These are phyloP conservation scores for Leistus spinibarbis DNA, from an alignment of 2,888 invertebrate species.

Conservation along the genomic window DNA sequence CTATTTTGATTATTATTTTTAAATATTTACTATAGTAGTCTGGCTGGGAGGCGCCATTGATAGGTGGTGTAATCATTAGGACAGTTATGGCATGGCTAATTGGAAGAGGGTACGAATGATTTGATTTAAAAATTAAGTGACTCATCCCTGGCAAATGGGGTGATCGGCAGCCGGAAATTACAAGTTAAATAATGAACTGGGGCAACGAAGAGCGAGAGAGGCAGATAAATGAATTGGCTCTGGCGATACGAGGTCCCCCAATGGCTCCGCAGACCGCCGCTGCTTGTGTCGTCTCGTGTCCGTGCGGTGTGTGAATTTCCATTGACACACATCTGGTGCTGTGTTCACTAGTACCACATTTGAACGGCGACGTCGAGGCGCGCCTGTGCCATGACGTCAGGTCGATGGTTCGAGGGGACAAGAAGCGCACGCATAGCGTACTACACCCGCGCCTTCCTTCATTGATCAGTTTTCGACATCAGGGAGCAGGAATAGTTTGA, in stretches of 20 bases:
- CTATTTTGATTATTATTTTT: no score
- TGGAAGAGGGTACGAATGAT: slow-evolving; percentile 12
- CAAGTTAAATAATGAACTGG: slow-evolving; percentile 31
- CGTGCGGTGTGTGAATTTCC: neutral
- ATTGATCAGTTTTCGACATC: slow-evolving; percentile 55
- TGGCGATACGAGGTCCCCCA: neutral
- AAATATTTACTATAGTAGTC: no score
- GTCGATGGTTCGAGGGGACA: slow-evolving; percentile 42
- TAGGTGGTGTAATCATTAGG: neutral
- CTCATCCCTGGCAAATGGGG: neutral
- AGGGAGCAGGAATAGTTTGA: slow-evolving; percentile 25
- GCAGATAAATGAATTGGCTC: neutral
- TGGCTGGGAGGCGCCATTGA: no score
- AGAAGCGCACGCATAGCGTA: slow-evolving; percentile 52
- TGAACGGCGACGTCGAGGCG: slow-evolving; percentile 44
- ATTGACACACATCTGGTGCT: neutral
- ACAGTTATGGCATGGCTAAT: neutral
- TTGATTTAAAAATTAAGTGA: slow-evolving; percentile 33
- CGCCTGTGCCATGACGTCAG: slow-evolving; percentile 44
- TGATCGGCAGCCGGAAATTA: slow-evolving; percentile 31
- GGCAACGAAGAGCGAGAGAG: slow-evolving; percentile 1
- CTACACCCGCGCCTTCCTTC: slow-evolving; percentile 54
- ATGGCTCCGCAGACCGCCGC: no score
- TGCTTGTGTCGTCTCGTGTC: neutral
- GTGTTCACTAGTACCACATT: slow-evolving; percentile 48